Percentiles rank a stretch among this genome's conserved stretches.
phyloP scores from a whole-genome alignment of 2,888 invertebrate genomes.

The Hirtodrosophila histrioides region DNA sequence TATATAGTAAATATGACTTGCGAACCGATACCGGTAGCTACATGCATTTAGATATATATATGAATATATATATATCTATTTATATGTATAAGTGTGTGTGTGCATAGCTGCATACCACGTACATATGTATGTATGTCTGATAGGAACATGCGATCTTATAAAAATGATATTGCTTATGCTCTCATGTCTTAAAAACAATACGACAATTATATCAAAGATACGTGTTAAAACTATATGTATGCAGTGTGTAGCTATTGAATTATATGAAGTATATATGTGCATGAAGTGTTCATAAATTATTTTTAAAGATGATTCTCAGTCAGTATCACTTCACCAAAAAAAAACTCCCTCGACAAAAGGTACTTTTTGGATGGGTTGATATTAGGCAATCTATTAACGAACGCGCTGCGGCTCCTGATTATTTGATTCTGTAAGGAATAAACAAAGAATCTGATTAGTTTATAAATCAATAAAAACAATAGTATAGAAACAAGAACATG shows the following conservation, averaged over 20 bases:
- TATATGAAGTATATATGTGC: slow-evolving; percentile 30
- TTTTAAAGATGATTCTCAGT: slow-evolving; percentile 74
- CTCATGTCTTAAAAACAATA: slow-evolving; percentile 7
- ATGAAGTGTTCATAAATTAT: slow-evolving; percentile 33
- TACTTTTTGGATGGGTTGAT: slow-evolving; percentile 25
- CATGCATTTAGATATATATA: slow-evolving; percentile 3
- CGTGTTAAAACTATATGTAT: slow-evolving; percentile 10
- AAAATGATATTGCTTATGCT: slow-evolving; percentile 13
- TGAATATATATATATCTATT: slow-evolving; percentile 1
- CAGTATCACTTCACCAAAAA: slow-evolving; percentile 55
- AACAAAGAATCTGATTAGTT: slow-evolving; percentile 2
- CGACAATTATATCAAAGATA: slow-evolving; percentile 1
- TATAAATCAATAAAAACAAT: background rate
- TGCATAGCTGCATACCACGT: slow-evolving; percentile 9
- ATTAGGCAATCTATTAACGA: slow-evolving; percentile 43
- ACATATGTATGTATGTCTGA: slow-evolving; percentile 10
- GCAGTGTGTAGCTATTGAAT: background rate
- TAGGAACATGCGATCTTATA: slow-evolving; percentile 43
- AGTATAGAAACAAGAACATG: slow-evolving; percentile 1
- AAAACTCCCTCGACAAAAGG: slow-evolving; percentile 44
- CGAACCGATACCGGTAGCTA: slow-evolving; percentile 25
- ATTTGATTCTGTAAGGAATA: slow-evolving; percentile 30
- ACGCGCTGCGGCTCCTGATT: slow-evolving; percentile 2
- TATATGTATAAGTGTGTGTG: too few species aligned
- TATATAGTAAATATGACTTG: slow-evolving; percentile 31